Base-by-base conservation (phyloP, 2,888 invertebrate genomes). In the Schizotus pectinicornis region DNA sequence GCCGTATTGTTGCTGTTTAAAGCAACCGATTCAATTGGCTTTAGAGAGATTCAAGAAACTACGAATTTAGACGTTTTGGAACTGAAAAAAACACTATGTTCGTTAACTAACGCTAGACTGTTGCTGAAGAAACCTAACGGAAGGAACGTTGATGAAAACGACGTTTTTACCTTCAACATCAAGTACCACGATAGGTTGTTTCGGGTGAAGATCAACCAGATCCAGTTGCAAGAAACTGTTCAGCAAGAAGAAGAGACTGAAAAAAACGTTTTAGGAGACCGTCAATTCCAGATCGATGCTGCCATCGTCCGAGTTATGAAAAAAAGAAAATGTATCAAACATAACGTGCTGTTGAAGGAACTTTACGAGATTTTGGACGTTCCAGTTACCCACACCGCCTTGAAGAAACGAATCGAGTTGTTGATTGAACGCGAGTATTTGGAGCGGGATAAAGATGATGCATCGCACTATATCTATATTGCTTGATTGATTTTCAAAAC, bases 301-400 rank as follows among this genome's bases (percentile, higher is more conserved):
- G 98, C 98, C 67, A 94, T 99, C 75, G 98, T 97, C 56, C 86
- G 97, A 70, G 96, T 98, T 75, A 98, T 99, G 98, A 99, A 99
- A 85, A 96, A 94, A 88, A 85, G 96, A 51, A 97, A 97, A 82
- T 90, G 91, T 3, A 85, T 98, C 49, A 90, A 90, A 55, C 98
- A 99, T 83, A 95, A 94, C 81, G 86, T 94, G 70, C 89, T 99
- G 70, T 93, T 99, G 72, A 91, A 92, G 33, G 98, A 98, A 82
- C 86, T 99, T 8, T 97, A 93, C 80, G 92, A 94, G 81, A 94
- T 96, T 79, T 87, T 99, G 71, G 95, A 98, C 79, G 98, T 99
- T 82, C 98, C 98, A 51, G 95, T 98, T 57, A 98, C 96, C 91
- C 94, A 97, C 59, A 89, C 93, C 61, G 98, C 99, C 82, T 84